Evolutionary conservation across 2,113 vertebrate genomes (phyloP).

Genomic region (Neodon shergylaensis): DNA sequence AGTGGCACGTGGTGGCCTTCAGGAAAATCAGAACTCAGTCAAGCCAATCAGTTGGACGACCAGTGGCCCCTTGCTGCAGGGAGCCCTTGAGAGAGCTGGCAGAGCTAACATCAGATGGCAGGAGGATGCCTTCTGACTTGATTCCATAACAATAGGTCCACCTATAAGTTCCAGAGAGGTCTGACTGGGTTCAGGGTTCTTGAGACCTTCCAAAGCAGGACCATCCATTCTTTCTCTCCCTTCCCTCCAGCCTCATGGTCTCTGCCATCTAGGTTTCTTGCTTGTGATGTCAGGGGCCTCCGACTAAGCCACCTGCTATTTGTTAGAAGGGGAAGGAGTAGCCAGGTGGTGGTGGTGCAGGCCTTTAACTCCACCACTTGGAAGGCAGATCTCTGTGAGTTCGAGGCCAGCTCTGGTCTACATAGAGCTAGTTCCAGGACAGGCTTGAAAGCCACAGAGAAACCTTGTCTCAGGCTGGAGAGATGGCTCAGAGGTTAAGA

Average conservation of each 20-base stretch:
- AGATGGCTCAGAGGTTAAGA: too few relatives aligned
- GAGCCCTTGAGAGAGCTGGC: not conserved
- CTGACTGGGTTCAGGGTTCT: not conserved
- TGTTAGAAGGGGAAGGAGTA: not conserved
- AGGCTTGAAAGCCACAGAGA: too few relatives aligned
- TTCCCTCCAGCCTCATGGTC: not conserved
- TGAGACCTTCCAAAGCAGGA: not conserved
- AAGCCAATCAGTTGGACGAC: not conserved
- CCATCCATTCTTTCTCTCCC: not conserved
- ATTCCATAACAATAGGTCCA: not conserved
- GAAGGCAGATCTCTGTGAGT: too few relatives aligned
- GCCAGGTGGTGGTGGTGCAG: accelerated
- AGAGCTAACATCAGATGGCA: not conserved
- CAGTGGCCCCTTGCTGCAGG: not conserved
- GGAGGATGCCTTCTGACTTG: not conserved
- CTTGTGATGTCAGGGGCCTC: not conserved
- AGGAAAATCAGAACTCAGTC: not conserved
- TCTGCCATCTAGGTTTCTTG: not conserved
- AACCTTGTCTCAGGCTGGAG: too few relatives aligned
- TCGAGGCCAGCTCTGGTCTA: too few relatives aligned
- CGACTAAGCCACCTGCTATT: not conserved
- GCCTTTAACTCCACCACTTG: too few relatives aligned
- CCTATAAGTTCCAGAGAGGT: not conserved
- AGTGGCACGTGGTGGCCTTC: not conserved
- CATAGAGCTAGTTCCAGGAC: too few relatives aligned